phyloP scores from a whole-genome alignment of 2,888 invertebrate species.

The Cosmia trapezina region DNA sequence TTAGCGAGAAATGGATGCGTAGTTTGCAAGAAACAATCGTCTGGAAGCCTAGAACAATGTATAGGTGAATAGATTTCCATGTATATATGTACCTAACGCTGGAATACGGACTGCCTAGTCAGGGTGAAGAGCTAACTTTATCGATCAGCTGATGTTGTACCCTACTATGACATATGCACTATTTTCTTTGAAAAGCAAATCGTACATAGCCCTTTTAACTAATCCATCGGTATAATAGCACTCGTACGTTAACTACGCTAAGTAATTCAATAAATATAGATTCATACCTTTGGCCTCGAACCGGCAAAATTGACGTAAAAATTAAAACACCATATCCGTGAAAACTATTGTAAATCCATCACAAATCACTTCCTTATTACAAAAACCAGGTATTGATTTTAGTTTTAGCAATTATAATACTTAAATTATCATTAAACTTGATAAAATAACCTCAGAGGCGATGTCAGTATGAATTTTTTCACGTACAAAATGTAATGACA shows the following conservation, averaged over 20 bases:
- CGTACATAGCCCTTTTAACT: not conserved
- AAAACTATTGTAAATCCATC: conserved; percentile 42
- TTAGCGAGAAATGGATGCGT: not conserved
- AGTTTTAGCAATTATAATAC: conserved; percentile 32
- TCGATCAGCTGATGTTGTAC: conserved; percentile 53
- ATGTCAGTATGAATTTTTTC: conserved; percentile 76
- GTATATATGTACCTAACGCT: not conserved
- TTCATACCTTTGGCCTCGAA: conserved; percentile 49
- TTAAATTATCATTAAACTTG: conserved; percentile 53
- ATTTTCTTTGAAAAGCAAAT: not conserved
- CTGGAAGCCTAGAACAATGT: not conserved
- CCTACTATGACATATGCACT: not conserved
- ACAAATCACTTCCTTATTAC: conserved; percentile 39
- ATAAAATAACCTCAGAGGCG: conserved; percentile 73
- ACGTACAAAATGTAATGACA: conserved; percentile 74
- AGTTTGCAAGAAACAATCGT: not conserved
- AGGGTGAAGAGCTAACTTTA: conserved; percentile 36
- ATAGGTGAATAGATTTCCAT: not conserved
- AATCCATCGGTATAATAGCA: not conserved
- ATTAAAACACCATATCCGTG: conserved; percentile 52
- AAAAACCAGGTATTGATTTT: conserved; percentile 28
- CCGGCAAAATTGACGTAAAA: conserved; percentile 53
- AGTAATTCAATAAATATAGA: conserved; percentile 42
- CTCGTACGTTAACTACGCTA: conserved; percentile 13
- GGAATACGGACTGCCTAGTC: not conserved